A percentile compares a stretch with the other conserved stretches of the same genome.
phyloP scores from a whole-genome alignment of 2,888 invertebrate species.

The Caenorhabditis sp. region DNA sequence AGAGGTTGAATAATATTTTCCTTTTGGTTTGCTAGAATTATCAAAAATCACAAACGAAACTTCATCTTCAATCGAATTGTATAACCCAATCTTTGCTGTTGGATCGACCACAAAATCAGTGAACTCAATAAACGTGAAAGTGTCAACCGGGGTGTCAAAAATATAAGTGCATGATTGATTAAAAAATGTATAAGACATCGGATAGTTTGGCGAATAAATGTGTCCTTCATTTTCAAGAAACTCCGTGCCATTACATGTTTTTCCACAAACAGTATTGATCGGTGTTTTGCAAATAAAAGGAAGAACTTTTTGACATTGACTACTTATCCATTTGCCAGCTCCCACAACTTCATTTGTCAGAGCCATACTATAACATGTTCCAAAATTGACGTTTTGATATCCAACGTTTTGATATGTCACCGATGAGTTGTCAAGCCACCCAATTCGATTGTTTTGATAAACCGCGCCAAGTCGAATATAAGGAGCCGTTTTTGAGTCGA shows the following conservation, averaged over 20 bases:
- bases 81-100: constrained; percentile 16
- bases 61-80: constrained; percentile 27
- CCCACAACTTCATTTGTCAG: neutral
- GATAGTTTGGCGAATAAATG: constrained; percentile 34
- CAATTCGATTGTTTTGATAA: neutral
- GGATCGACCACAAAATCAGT: constrained; percentile 22
- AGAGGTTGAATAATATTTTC: constrained; percentile 30
- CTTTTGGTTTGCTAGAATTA: constrained; percentile 13
- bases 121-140: constrained; percentile 21
- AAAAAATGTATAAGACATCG: constrained; percentile 19
- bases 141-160: constrained; percentile 21
- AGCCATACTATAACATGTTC: constrained; percentile 27
- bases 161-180: constrained; percentile 27
- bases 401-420: constrained; percentile 31
- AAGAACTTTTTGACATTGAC: constrained; percentile 25
- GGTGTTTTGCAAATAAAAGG: constrained; percentile 29
- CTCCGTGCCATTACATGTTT: constrained; percentile 21
- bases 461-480: constrained; percentile 28
- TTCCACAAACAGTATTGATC: constrained; percentile 11
- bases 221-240: constrained; percentile 28
- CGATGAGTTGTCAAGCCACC: constrained; percentile 19
- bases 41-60: constrained; percentile 14
- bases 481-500: constrained; percentile 10
- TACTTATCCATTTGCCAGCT: constrained; percentile 36
- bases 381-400: constrained; percentile 14